Evolutionary conservation across 2,888 invertebrate species (phyloP), one percentile per base, ranked within the genome.

Genomic region (Cyrtodaria siliqua): DNA sequence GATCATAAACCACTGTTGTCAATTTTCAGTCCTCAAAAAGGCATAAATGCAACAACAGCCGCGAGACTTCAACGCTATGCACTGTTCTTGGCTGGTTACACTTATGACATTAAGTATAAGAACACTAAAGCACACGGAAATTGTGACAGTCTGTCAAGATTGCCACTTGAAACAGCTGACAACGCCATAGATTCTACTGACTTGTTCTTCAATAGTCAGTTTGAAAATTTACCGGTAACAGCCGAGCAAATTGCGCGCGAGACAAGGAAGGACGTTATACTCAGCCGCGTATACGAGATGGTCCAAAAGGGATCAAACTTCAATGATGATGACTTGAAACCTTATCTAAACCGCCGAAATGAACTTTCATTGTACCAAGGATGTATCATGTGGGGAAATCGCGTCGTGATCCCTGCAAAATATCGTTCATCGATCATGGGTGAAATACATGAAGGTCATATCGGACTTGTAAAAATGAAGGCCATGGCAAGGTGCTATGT

Each of bases 401-500:
- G 87, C 8, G 79, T 89, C 1, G 74, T 90, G 2, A 78, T 91
- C 29, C 91, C 90, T 9, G 24, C 33, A 16, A 63, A 55, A 23
- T 78, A 85, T 6, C 81, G 69, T 27, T 42, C 50, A 18, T 40
- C 62, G 12, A 77, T 89, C 0, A 66, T 90, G 14, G 59, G 71
- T 12, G 76, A 80, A 56, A 63, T 91, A 1, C 89, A 89, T 77
- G 55, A 67, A 16, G 64, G 71, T 44, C 91, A 90, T 69, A 76
- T 85, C 4, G 90, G 90, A 2, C 83, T 83, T 18, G 75, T 72
- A 0, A 73, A 87, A 33, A 87, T 89, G 85, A 91, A 91, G 64
- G 33, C 63, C 2, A 49, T 90, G 6, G 88, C 90, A 2, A 53
- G 89, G 18, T 70, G 78, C 40, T 72, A 80, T 61, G 87, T 88